Conservation (phyloP, 2,888 invertebrate species). For the Corbicula japonica region DNA sequence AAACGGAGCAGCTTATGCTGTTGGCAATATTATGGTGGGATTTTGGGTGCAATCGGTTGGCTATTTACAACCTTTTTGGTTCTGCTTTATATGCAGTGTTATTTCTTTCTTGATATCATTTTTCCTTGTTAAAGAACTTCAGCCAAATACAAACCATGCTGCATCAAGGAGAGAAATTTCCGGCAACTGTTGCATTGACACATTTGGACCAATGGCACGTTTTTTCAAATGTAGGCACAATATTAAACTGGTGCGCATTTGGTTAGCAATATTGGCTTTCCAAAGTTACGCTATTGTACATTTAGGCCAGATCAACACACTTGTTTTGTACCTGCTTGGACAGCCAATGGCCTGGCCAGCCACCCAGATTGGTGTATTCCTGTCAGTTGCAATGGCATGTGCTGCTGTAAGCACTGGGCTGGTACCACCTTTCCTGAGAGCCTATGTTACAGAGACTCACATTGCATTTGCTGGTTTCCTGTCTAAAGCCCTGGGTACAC, state of each 20-base stretch:
- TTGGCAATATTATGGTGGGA: conserved; percentile 83
- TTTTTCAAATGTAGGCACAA: conserved; percentile 80
- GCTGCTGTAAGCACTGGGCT: conserved; percentile 80
- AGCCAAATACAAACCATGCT: conserved; percentile 53
- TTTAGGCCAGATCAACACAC: conserved; percentile 84
- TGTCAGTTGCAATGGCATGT: conserved; percentile 81
- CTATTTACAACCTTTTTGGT: conserved; percentile 85
- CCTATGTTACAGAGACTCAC: conserved; percentile 78
- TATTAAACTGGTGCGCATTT: conserved; percentile 81
- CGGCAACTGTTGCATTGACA: conserved; percentile 79
- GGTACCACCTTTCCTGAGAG: conserved; percentile 77
- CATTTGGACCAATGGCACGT: conserved; percentile 79
- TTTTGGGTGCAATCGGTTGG: conserved; percentile 81
- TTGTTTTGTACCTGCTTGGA: conserved; percentile 83
- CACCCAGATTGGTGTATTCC: conserved; percentile 80
- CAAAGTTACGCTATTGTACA: conserved; percentile 85
- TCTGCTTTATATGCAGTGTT: conserved; percentile 81
- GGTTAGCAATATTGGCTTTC: conserved; percentile 85
- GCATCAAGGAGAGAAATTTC: conserved; percentile 54
- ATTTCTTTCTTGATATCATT: conserved; percentile 81
- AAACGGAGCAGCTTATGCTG: conserved; percentile 82
- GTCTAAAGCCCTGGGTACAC: conserved; percentile 84
- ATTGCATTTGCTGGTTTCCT: conserved; percentile 83
- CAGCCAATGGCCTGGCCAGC: conserved; percentile 78
- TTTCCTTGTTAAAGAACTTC: conserved; percentile 80